Evolutionary conservation across 2,113 vertebrate species (phyloP).

Genomic region (Antechinus flavipes): DNA sequence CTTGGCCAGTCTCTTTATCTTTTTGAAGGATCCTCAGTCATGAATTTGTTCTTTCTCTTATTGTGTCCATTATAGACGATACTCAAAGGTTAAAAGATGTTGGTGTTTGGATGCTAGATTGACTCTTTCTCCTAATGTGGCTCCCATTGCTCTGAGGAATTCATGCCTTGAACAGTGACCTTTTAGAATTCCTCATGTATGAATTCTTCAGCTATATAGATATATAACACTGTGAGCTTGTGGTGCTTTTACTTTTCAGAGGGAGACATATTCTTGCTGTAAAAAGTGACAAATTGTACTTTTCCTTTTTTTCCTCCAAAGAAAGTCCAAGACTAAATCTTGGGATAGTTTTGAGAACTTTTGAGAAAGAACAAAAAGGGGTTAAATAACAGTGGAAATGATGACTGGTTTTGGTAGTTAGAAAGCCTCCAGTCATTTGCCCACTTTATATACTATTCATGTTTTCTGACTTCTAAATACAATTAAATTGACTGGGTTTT

Average conservation of each 20-base stretch:
- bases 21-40: neutral
- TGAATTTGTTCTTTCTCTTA: neutral
- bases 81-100: neutral
- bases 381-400: neutral
- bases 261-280: accelerated
- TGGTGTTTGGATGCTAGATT: neutral
- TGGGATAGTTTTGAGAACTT: neutral
- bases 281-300: neutral
- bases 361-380: neutral
- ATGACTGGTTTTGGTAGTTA: neutral
- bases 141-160: neutral
- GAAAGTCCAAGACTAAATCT: neutral
- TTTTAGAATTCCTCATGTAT: too few relatives aligned
- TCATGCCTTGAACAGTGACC: too few relatives aligned
- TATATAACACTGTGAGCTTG: neutral
- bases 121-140: neutral
- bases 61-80: neutral
- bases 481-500: neutral
- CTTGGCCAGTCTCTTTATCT: neutral
- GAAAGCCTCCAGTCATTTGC: neutral
- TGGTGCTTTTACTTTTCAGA: neutral
- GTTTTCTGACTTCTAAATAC: neutral
- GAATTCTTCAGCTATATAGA: too few relatives aligned
- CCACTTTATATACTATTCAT: accelerated
- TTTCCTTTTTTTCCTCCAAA: neutral